Evolutionary conservation across 30 jellyfish, hydroid and myxozoan genomes (phyloP).

Genomic region (Aurelia sp.): DNA sequence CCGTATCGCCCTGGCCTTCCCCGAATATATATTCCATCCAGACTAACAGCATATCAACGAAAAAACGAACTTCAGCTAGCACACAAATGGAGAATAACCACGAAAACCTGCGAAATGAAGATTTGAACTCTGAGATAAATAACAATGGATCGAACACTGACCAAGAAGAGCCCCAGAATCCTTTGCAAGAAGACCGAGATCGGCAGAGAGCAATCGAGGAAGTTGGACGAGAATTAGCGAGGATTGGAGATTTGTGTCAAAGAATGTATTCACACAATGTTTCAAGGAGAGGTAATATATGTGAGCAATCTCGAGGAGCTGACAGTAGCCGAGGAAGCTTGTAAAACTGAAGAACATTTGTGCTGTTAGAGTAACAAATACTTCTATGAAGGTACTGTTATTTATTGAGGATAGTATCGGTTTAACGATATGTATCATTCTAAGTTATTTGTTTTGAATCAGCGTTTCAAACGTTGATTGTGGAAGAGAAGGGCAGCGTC

Average conservation of each 20-base stretch:
- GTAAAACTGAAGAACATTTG: neutral
- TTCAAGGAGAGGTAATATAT: neutral
- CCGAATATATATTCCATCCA: neutral
- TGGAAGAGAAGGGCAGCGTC: no score
- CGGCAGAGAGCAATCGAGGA: constrained; percentile 31
- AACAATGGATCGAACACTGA: constrained; percentile 16
- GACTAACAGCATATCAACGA: neutral
- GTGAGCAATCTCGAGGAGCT: neutral
- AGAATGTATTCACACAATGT: neutral
- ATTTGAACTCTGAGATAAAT: neutral
- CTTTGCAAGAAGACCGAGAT: constrained; percentile 6
- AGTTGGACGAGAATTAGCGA: constrained; percentile 44
- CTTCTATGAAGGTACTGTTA: no score
- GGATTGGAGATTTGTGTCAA: constrained; percentile 40
- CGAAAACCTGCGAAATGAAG: neutral
- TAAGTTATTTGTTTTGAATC: no score
- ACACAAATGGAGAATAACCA: neutral
- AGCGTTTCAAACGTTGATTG: no score
- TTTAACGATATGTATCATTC: no score
- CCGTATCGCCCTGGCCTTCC: constrained; percentile 51
- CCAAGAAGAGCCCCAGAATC: neutral
- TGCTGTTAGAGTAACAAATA: no score
- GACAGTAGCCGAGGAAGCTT: neutral
- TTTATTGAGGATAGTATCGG: no score
- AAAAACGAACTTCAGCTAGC: neutral